Percentiles rank a stretch among this genome's conserved stretches.
These are phyloP conservation scores for Drosophila prosaltans DNA, from an alignment of 1,140 invertebrate species.

Conservation along the genomic window DNA sequence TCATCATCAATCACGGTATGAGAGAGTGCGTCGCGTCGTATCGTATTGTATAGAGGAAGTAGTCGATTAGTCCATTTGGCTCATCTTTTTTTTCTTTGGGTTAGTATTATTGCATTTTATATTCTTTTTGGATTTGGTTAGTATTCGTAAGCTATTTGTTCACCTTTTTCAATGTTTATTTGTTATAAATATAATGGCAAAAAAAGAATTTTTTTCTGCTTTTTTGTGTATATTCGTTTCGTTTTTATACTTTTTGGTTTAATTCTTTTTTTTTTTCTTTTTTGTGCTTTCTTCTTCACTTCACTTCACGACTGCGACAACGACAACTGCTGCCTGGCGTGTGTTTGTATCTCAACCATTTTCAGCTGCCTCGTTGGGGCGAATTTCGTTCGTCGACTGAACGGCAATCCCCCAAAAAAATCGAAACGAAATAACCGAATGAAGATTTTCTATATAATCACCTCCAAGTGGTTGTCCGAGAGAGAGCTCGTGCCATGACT, in stretches of 20 bases:
- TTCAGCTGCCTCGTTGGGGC: constrained; percentile 68
- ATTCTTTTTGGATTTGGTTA: constrained; percentile 9
- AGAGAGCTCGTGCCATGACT: not conserved
- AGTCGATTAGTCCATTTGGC: constrained; percentile 75
- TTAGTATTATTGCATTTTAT: constrained; percentile 48
- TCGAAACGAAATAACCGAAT: constrained; percentile 25
- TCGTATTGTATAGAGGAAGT: constrained; percentile 62
- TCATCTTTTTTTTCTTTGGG: constrained; percentile 33
- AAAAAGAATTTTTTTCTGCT: not conserved
- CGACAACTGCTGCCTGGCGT: constrained; percentile 33
- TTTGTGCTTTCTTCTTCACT: constrained; percentile 37
- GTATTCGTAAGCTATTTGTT: constrained; percentile 45
- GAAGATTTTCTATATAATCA: constrained; percentile 47
- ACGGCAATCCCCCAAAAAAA: constrained; percentile 30
- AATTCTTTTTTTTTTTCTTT: not conserved
- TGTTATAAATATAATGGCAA: constrained; percentile 9
- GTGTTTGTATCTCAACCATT: constrained; percentile 43
- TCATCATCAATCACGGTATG: constrained; percentile 72
- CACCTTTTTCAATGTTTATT: constrained; percentile 49
- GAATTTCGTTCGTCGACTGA: constrained; percentile 69
- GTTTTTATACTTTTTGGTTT: constrained; percentile 4
- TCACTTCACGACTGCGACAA: constrained; percentile 59
- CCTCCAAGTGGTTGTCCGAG: constrained; percentile 17
- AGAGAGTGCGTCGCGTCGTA: constrained; percentile 23
- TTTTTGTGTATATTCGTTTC: constrained; percentile 26